These are phyloP conservation scores for Jaculus jaculus DNA, from an alignment of 2,113 vertebrate genomes.

Conservation along the genomic window DNA sequence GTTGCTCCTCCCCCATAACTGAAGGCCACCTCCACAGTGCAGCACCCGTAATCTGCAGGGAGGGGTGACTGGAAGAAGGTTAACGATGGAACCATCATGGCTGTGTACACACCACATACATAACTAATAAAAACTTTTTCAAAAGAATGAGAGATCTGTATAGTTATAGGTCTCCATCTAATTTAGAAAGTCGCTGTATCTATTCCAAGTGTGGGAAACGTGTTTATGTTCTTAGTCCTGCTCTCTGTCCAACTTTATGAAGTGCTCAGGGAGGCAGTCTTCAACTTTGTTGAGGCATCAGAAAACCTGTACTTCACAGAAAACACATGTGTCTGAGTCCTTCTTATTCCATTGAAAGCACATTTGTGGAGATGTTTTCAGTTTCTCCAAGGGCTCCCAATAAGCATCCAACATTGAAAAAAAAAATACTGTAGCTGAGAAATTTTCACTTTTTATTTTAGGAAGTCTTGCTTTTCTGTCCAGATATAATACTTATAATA, in stretches of 20 bases:
- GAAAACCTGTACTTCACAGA: background rate
- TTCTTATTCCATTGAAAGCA: background rate
- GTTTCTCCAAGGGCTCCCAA: background rate
- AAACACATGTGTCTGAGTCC: background rate
- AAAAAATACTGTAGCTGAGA: background rate
- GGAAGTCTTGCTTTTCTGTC: background rate
- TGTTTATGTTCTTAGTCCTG: background rate
- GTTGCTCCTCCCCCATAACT: no score
- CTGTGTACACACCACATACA: no score
- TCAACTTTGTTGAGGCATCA: background rate
- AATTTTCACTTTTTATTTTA: slow-evolving; percentile 3
- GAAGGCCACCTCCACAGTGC: no score
- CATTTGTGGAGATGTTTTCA: background rate
- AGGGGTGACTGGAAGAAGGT: no score
- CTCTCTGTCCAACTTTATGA: background rate
- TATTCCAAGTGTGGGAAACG: background rate
- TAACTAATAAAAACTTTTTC: no score
- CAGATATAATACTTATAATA: background rate
- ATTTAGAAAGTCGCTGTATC: slow-evolving; percentile 18
- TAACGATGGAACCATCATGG: no score
- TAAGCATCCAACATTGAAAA: background rate
- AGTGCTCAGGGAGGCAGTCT: background rate
- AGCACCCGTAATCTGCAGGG: no score
- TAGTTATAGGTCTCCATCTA: background rate
- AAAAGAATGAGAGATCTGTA: background rate